phyloP scores from a whole-genome alignment of 2,797 vertebrate genomes.

The Potorous gilbertii region DNA sequence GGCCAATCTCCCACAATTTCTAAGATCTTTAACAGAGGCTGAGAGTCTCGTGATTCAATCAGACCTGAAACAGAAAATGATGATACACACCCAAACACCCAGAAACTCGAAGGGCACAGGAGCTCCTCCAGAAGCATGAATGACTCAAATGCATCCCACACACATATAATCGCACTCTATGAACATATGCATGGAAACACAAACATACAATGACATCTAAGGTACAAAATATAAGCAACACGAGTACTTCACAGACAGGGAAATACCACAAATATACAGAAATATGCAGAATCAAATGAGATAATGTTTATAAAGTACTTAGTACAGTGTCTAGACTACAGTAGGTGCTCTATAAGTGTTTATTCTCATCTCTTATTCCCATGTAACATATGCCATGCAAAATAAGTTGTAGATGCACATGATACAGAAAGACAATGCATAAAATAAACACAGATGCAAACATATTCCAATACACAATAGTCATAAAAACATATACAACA shows the following conservation, averaged over 20 bases:
- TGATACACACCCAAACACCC: not conserved
- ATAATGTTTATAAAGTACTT: not conserved
- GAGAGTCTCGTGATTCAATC: constrained; percentile 93
- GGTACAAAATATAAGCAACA: not conserved
- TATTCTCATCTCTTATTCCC: not conserved
- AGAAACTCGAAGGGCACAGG: not conserved
- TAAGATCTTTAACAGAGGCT: constrained; percentile 91
- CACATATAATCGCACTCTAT: not conserved
- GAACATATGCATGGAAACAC: accelerated
- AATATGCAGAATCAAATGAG: not conserved
- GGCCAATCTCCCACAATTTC: constrained; percentile 93
- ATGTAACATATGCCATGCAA: not conserved
- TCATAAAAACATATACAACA: not conserved
- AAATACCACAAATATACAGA: not conserved
- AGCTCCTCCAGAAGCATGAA: not conserved
- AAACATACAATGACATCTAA: not conserved
- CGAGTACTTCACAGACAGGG: not conserved
- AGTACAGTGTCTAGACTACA: not conserved
- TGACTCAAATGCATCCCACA: not conserved
- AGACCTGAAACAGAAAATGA: constrained; percentile 84
- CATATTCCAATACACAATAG: not conserved
- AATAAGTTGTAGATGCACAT: not conserved
- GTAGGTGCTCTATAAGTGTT: not conserved
- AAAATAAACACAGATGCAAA: not conserved
- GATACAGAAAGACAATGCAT: not conserved